Conservation (phyloP, 2,113 vertebrate genomes). For the Thinocorus orbignyianus region DNA sequence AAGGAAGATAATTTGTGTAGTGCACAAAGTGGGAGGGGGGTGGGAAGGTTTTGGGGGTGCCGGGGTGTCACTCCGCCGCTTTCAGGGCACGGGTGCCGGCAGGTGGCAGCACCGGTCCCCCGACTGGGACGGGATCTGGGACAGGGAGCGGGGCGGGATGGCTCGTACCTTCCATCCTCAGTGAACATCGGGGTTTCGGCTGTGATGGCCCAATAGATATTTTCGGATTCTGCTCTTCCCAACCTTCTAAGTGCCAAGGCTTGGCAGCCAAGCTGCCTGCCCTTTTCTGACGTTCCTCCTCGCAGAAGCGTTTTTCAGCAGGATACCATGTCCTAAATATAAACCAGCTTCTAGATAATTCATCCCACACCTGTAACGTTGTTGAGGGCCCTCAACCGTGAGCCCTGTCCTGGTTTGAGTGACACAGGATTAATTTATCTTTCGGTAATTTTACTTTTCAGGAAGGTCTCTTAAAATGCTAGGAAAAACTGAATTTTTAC, state of each 20-base stretch:
- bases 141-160: background rate
- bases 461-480: background rate
- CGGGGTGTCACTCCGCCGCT: fast-evolving
- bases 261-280: background rate
- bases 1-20: fast-evolving
- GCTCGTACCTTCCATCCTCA: too few species aligned
- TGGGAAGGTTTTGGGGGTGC: fast-evolving
- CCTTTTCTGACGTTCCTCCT: fast-evolving
- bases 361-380: too few species aligned
- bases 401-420: background rate
- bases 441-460: background rate
- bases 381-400: too few species aligned
- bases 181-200: too few species aligned
- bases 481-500: background rate
- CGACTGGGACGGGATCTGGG: background rate
- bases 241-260: fast-evolving
- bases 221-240: background rate
- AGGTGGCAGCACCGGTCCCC: background rate
- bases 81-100: background rate
- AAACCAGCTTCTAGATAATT: background rate
- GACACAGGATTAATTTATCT: background rate
- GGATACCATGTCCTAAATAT: fast-evolving
- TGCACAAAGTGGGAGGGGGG: fast-evolving
- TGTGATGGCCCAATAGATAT: too few species aligned
- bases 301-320: fast-evolving